phyloP scores from a whole-genome alignment of 2,113 vertebrate genomes.

The Serinus canaria region DNA sequence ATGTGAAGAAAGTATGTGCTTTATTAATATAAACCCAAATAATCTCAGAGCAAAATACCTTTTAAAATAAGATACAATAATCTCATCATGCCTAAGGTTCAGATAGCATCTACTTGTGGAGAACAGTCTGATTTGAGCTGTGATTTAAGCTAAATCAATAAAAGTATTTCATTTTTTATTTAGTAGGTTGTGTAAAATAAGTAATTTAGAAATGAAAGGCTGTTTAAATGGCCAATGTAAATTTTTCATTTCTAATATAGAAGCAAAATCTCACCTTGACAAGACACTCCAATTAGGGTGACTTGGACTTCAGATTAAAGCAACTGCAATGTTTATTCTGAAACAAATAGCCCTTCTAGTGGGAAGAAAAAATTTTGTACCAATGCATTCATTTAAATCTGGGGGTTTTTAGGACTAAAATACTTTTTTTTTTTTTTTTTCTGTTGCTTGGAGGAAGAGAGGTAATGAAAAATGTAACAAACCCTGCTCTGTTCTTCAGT shows the following conservation, averaged over 20 bases:
- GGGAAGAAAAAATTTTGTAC: neutral
- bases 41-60: neutral
- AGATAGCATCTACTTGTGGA: neutral
- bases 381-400: neutral
- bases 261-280: neutral
- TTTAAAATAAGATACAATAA: neutral
- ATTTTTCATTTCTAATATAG: neutral
- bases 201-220: neutral
- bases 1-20: neutral
- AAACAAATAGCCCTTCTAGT: neutral
- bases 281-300: neutral
- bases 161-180: neutral
- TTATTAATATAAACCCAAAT: neutral
- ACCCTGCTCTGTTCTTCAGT: neutral
- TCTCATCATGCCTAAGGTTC: neutral
- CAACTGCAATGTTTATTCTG: neutral
- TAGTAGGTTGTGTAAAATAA: neutral
- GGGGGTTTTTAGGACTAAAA: neutral
- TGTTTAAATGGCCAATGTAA: neutral
- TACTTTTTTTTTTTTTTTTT: neutral
- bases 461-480: neutral
- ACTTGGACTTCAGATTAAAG: neutral
- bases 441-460: neutral
- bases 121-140: neutral
- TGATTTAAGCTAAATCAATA: neutral